Evolutionary conservation across 2,888 invertebrate species (phyloP).

Genomic region (Molorchus minor): DNA sequence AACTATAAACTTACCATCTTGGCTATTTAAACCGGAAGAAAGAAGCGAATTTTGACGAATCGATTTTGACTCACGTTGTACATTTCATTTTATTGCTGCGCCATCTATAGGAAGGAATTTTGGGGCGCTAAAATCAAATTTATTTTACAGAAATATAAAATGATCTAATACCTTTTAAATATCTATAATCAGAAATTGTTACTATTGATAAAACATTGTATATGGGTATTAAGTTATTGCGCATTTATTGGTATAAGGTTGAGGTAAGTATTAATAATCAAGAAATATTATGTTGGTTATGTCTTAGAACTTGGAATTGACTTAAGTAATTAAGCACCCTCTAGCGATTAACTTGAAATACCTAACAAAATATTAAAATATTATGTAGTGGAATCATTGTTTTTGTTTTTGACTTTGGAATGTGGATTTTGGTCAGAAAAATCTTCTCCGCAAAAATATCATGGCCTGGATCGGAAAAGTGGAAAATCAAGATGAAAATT

Average conservation of each 20-base stretch:
- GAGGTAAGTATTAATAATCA: too few relatives aligned
- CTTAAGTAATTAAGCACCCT: constrained; percentile 40
- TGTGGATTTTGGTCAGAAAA: constrained; percentile 37
- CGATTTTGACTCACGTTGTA: constrained; percentile 21
- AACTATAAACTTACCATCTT: constrained; percentile 45
- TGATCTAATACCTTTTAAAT: too few relatives aligned
- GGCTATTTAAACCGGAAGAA: constrained; percentile 40
- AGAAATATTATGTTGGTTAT: too few relatives aligned
- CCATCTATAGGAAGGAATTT: neutral
- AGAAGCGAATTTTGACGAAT: constrained; percentile 19
- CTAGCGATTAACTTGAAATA: constrained; percentile 30
- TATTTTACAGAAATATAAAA: too few relatives aligned
- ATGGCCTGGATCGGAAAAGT: constrained; percentile 50
- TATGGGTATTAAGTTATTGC: neutral
- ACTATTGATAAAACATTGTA: too few relatives aligned
- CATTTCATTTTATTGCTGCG: constrained; percentile 7
- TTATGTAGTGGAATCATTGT: constrained; percentile 30
- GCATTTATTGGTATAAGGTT: too few relatives aligned
- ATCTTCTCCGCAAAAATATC: constrained; percentile 20
- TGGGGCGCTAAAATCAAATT: constrained; percentile 7
- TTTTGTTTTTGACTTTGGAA: constrained; percentile 38
- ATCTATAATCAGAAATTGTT: too few relatives aligned
- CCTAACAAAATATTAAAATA: constrained; percentile 24
- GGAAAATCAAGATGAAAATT: constrained; percentile 45
- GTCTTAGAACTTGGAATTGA: too few relatives aligned